Evolutionary conservation across 1,140 invertebrate genomes (phyloP), one percentile per base, ranked within the genome.

Genomic region (Orussus abietinus): DNA sequence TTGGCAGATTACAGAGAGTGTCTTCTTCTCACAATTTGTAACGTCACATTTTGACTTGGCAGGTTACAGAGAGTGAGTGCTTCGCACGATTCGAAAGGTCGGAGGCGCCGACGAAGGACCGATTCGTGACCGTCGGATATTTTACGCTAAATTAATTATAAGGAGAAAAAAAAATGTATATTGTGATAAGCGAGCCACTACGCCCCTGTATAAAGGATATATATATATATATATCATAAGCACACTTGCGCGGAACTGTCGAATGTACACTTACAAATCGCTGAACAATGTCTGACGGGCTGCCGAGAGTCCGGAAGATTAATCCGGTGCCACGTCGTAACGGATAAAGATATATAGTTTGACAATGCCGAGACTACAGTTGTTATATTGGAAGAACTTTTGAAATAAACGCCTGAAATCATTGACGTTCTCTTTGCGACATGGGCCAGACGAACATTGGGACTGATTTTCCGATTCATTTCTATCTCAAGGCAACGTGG

Each of bases 151-250:
- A n/a, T n/a, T n/a, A n/a, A n/a, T n/a, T n/a, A n/a, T n/a, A n/a
- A n/a, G n/a, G n/a, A n/a, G n/a, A n/a, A n/a, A 40, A 42, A 43
- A 30, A 50, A 52, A 51, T 60, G 55, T 55, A 58, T 62, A 62
- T 64, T 62, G 59, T 62, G 59, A 64, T 64, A 60, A 57, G 53
- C 52, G 45, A 55, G 51, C 45, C 51, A 50, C 50, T 51, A 52
- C 54, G 50, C 44, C n/a, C 51, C 53, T 64, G 55, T 62, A 57
- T 62, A 59, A 61, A 64, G 51, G 49, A 40, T 57, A 54, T 56
- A n/a, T 25, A 25, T 7, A 6, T 25, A 25, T 25, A n/a, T n/a
- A 25, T 7, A 25, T 7, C n/a, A n/a, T 7, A 25, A 25, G 22
- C 22, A 25, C 22, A 25, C 6, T 25, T 25, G 6, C n/a, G 6